Percentiles rank a stretch among this genome's conserved stretches.
Evolutionary conservation across 1,140 invertebrate genomes (phyloP).

Genomic region (Pseudomyrmex sp.): DNA sequence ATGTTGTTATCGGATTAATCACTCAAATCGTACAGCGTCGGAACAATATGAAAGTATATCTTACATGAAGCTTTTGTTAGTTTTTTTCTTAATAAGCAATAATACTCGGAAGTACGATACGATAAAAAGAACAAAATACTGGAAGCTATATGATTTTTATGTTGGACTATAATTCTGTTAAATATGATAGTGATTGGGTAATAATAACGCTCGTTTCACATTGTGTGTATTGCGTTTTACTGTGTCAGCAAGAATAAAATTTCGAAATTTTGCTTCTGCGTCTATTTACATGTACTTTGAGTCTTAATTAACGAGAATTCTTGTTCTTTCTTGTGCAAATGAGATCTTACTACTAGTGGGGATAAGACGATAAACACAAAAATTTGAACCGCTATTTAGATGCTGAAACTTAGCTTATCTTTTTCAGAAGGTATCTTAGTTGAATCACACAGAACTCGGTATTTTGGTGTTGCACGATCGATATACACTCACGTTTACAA

Average conservation of each 20-base stretch:
- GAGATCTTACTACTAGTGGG: neutral
- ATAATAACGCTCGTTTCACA: neutral
- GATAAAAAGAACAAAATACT: slow-evolving; percentile 5
- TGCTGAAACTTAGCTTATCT: slow-evolving; percentile 22
- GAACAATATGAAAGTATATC: neutral
- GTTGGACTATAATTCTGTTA: neutral
- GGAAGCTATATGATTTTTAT: slow-evolving; percentile 4
- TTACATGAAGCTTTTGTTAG: neutral
- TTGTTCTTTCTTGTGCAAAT: neutral
- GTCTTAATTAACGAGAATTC: neutral
- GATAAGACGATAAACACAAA: slow-evolving; percentile 1
- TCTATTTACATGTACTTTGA: neutral
- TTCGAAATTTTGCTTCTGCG: neutral
- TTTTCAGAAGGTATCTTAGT: neutral
- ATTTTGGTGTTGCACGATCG: neutral
- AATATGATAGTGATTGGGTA: neutral
- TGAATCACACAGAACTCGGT: no score
- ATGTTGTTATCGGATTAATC: neutral
- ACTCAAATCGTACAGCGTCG: neutral
- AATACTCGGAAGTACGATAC: neutral
- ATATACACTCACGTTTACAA: neutral
- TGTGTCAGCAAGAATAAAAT: neutral
- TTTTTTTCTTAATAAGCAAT: neutral
- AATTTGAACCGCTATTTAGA: neutral
- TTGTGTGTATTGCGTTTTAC: neutral